Percentiles rank a stretch among this genome's conserved stretches.
These are phyloP conservation scores for Aricia artaxerxes DNA, from an alignment of 2,888 invertebrate species.

Conservation along the genomic window DNA sequence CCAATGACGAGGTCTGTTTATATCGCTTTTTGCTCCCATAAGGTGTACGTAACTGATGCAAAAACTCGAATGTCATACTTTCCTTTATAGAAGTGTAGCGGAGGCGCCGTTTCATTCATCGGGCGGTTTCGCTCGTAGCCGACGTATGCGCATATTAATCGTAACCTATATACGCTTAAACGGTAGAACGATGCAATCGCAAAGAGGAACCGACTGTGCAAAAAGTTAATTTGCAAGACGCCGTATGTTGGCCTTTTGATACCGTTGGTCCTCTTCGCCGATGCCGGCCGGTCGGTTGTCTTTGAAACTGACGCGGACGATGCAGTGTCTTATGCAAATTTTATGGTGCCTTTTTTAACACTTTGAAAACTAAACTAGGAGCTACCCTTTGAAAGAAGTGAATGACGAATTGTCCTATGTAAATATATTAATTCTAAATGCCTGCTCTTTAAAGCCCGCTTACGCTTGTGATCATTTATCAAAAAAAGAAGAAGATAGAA, in stretches of 20 bases:
- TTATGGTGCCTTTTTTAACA: neutral
- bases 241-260: neutral
- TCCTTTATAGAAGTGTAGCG: constrained; percentile 1
- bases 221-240: constrained; percentile 23
- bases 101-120: constrained; percentile 13
- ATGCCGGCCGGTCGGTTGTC: neutral
- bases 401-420: too few species aligned
- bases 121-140: neutral
- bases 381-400: too few species aligned
- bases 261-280: neutral
- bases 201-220: neutral
- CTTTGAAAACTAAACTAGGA: neutral
- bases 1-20: neutral
- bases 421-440: too few species aligned
- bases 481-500: too few species aligned
- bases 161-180: constrained; percentile 14
- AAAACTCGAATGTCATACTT: constrained; percentile 11
- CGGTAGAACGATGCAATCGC: constrained; percentile 10
- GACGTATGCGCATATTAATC: constrained; percentile 24
- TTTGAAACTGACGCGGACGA: neutral
- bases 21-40: neutral
- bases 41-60: constrained; percentile 3
- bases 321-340: neutral
- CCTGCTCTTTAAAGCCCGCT: too few species aligned
- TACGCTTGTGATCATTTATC: too few species aligned